These are phyloP conservation scores for Tokudaia muenninki DNA, from an alignment of 2,797 vertebrate species.

Conservation along the genomic window DNA sequence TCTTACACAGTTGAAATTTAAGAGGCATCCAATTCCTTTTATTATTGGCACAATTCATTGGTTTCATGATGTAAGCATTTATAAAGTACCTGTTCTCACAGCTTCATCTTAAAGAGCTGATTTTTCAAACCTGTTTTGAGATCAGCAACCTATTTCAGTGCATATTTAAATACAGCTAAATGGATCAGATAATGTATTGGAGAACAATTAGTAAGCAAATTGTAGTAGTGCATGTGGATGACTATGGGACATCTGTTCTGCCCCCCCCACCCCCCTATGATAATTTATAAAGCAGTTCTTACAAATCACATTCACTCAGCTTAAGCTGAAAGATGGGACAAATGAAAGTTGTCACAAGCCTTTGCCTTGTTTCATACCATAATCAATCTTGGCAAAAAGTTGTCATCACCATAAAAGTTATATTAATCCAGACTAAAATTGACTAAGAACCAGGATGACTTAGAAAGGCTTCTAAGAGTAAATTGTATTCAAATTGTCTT, in stretches of 20 bases:
- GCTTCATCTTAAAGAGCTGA: background rate
- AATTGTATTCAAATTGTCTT: background rate
- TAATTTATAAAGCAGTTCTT: background rate
- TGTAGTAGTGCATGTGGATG: background rate
- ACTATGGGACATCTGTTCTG: background rate
- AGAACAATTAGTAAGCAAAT: background rate
- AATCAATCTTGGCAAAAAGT: background rate
- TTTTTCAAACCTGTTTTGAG: background rate
- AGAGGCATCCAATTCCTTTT: background rate
- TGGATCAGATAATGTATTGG: background rate
- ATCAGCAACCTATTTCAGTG: background rate
- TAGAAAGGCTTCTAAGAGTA: background rate
- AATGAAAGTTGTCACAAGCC: background rate
- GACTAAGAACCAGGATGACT: background rate
- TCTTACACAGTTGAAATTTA: background rate
- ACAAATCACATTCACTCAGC: background rate
- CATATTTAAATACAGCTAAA: background rate
- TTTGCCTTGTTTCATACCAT: background rate
- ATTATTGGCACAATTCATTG: background rate
- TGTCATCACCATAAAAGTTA: background rate
- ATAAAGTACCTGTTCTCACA: background rate
- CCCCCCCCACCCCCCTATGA: no score
- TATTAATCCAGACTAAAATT: background rate
- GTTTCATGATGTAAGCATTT: background rate
- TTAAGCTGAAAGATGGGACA: background rate